phyloP scores from a whole-genome alignment of 2,113 vertebrate species.

The Coptodon bakossiorum region DNA sequence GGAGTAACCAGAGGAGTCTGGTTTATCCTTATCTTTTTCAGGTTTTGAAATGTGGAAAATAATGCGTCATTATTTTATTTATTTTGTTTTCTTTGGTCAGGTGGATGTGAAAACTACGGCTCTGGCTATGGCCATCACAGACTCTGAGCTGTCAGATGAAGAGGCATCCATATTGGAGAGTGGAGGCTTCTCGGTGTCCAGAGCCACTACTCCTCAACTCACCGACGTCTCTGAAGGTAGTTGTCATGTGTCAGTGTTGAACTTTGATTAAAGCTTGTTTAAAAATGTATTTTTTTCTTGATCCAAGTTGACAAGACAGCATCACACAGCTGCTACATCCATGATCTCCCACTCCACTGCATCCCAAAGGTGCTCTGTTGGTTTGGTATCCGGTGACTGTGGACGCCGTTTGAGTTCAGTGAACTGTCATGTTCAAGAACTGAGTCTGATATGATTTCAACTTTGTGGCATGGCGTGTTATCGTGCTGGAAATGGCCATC shows the following conservation, averaged over 20 bases:
- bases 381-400: background rate
- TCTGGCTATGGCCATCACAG: constrained; percentile 94
- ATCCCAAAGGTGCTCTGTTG: fast-evolving
- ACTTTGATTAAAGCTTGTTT: background rate
- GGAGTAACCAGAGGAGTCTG: background rate
- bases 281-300: background rate
- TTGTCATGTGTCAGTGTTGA: background rate
- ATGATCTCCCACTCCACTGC: background rate
- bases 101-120: constrained; percentile 82
- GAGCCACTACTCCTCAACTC: constrained; percentile 94
- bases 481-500: background rate
- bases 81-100: background rate
- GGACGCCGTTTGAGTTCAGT: background rate
- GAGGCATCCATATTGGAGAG: constrained; percentile 97
- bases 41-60: background rate
- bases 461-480: fast-evolving
- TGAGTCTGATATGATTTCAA: fast-evolving
- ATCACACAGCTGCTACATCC: background rate
- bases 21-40: background rate
- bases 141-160: constrained; percentile 95
- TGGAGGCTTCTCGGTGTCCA: constrained; percentile 93
- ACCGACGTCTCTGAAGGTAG: constrained; percentile 92
- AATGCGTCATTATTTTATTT: background rate
- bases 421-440: background rate
- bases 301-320: background rate